Evolutionary conservation across 2,797 vertebrate species (phyloP), one percentile per base, ranked within the genome.

Genomic region (Naso thynnoides): DNA sequence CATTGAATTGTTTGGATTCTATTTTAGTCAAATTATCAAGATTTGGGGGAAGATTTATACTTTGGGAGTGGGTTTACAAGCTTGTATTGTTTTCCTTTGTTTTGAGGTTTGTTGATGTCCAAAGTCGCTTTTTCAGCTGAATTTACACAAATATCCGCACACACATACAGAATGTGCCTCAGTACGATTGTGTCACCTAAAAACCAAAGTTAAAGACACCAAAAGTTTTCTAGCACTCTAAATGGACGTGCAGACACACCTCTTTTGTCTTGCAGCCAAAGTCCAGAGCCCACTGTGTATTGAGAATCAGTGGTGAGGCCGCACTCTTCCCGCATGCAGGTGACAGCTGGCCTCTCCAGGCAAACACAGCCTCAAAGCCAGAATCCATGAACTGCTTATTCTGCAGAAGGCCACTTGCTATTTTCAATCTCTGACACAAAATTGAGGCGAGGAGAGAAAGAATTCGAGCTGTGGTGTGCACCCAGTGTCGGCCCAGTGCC

Each of bases 281-380:
- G 71, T 82, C 83, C 65, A 76, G 44, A 70, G 62, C 76, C 61
- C 61, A 31, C 66, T 78, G 78, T 56, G 69, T 70, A 44, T 74
- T 71, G 71, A 59, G 70, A 81, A 65, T 86, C 67, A 72, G 71
- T 59, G 44, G 50, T 18, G 69, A 84, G 83, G 60, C 72, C 71
- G 13, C 29, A 23, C 70, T 79, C 84, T 73, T 75, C 63, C 77
- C 83, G 78, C 74, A 64, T 74, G 88, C 91, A 91, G 92, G 90
- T 91, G 93, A 90, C 93, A 94, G 92, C 92, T 92, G 88, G 92
- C 84, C 90, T 90, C 92, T 93, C 86, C 82, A 88, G 83, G 90
- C 82, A 88, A 93, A 93, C 85, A 36, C 84, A 72, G 86, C 80
- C 70, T 91, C 90, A 89, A 91, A 91, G 89, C 90, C 91, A 91